Base-by-base conservation (phyloP, 2,113 vertebrate genomes). In the Sapayoa aenigma region DNA sequence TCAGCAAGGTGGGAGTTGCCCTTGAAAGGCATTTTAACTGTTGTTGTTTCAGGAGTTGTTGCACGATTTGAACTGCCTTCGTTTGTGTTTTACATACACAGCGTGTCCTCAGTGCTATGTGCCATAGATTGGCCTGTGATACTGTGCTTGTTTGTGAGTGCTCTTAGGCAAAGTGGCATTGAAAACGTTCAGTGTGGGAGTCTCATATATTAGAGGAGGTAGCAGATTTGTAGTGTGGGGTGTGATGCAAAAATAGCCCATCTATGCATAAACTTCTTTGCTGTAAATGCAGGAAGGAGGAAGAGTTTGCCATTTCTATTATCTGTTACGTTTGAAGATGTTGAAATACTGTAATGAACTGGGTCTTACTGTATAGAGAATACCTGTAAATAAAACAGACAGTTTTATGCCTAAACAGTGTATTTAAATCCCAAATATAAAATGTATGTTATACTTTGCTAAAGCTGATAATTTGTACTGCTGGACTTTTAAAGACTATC, bases 51-150 rank as follows among this genome's bases (percentile, higher is more conserved):
- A 69, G 81, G 46, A 72, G 27, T 10, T 91, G 44, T 17, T 88
- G 35, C 15, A 58, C 63, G 59, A 59, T 72, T 84, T 73, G 86
- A 11, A n/a, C 24, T 65, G 23, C 31, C 27, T 1, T 3, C 39
- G 39, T 1, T 3, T 39, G 35, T 67, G 19, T 55, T 83, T 69
- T 65, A 67, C 24, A 12, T 60, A 5, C 14, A 5, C 33, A 84
- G 14, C 0, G 0, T 55, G 35, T 73, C 41, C 68, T 69, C 14
- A 7, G 21, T 39, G 6, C 42, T 71, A 0, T 1, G 4, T 76
- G 49, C 31, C 13, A 3, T 35, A n/a, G 68, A 33, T 88, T 19
- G 63, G 21, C 31, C 27, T 62, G 37, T 46, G 52, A 20, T 53
- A 23, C 59, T 5, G 0, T 9, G 31, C 62, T 60, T 46, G 28